Evolutionary conservation across 2,797 vertebrate genomes (phyloP).

Genomic region (Thaleichthys pacificus): DNA sequence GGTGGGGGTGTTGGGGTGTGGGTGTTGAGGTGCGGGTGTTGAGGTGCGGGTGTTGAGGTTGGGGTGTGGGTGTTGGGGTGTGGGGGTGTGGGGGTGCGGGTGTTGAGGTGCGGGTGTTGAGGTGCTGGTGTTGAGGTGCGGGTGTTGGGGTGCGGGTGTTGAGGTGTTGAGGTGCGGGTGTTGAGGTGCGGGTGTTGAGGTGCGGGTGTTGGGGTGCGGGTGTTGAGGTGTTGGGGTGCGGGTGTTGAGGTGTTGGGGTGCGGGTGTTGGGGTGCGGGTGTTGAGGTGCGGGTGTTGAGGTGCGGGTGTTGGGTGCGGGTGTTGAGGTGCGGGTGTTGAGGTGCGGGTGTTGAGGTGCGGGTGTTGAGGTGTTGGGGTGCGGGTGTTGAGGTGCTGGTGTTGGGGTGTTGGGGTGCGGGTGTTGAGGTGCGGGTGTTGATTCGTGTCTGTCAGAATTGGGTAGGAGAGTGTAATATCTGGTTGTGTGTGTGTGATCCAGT

Average conservation of each 20-base stretch:
- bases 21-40: neutral
- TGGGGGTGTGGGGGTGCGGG: slow-evolving; percentile 13
- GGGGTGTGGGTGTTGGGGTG: slow-evolving; percentile 16
- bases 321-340: neutral
- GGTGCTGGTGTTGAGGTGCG: neutral
- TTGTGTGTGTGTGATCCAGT: neutral
- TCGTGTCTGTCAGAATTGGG: neutral
- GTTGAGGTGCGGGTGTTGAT: neutral
- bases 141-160: slow-evolving; percentile 69
- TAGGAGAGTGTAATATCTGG: neutral
- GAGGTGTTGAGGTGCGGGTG: no score
- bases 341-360: slow-evolving; percentile 58
- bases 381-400: neutral
- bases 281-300: neutral
- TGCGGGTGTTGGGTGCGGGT: no score
- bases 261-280: slow-evolving; percentile 6
- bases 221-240: no score
- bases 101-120: neutral
- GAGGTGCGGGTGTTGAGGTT: neutral
- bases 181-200: neutral
- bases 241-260: slow-evolving; percentile 18
- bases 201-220: neutral
- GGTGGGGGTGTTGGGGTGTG: neutral
- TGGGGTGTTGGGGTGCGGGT: neutral
- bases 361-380: slow-evolving; percentile 45